Evolutionary conservation across 2,888 invertebrate genomes (phyloP).

Genomic region (Hydraecia micacea): DNA sequence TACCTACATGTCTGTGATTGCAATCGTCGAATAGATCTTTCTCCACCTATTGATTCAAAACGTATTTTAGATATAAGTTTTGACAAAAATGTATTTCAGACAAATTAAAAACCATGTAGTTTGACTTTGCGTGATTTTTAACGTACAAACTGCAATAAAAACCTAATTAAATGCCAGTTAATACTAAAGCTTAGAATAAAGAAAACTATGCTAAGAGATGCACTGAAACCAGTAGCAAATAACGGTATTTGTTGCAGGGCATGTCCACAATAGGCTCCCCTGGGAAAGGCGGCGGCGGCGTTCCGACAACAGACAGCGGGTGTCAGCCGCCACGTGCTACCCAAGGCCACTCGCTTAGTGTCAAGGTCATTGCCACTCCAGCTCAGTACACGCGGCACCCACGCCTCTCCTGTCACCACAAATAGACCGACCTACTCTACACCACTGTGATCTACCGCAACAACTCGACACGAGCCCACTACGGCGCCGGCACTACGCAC

Average conservation of each 20-base stretch:
- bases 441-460: constrained; percentile 83
- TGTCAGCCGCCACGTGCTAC: constrained; percentile 91
- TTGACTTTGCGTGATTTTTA: not conserved
- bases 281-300: constrained; percentile 90
- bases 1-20: not conserved
- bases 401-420: constrained; percentile 90
- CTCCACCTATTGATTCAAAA: not conserved
- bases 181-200: not conserved
- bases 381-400: constrained; percentile 89
- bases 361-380: constrained; percentile 91
- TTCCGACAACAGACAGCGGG: constrained; percentile 90
- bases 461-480: constrained; percentile 76
- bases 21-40: not conserved
- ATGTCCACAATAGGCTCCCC: constrained; percentile 89
- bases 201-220: constrained; percentile 2
- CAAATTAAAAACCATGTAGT: not conserved
- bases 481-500: constrained; percentile 55
- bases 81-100: not conserved
- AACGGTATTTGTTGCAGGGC: constrained; percentile 75
- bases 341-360: constrained; percentile 91
- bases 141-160: constrained; percentile 4
- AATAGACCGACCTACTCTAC: constrained; percentile 88
- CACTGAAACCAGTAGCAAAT: constrained; percentile 58
- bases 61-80: not conserved
- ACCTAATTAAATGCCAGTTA: not conserved